Evolutionary conservation across 2,888 invertebrate species (phyloP), one percentile per base, ranked within the genome.

Genomic region (Macrosoma leucophasiata): DNA sequence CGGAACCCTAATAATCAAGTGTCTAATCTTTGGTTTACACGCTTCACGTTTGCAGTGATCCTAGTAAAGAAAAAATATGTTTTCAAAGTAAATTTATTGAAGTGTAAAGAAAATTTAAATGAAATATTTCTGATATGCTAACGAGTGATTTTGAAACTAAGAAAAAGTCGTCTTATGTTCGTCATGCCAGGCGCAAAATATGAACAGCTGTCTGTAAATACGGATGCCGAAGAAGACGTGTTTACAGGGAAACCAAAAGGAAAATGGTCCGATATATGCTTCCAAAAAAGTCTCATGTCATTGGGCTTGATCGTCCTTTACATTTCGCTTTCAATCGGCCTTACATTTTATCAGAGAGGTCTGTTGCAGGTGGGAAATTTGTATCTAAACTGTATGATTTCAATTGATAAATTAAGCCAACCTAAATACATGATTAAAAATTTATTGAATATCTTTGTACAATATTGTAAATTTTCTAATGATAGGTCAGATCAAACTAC

Each of bases 271-370:
- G 78, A 81, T 39, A 57, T 68, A 12, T 79, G 68, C 45, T 59
- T 78, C 11, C 82, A 81, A 43, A 81, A 78, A 48, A 65, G 73
- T 40, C 56, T 77, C 1, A 46, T 81, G 13, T 81, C 81, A 2
- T 49, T 84, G 30, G 72, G 77, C 17, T 52, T 96, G 25, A 92
- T 98, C 43, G 67, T 92, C 2, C 78, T 94, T 26, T 98, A 98
- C 76, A 96, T 97, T 66, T 87, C 91, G 7, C 88, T 98, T 33
- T 98, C 98, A 8, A 96, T 99, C 55, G 93, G 96, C 25, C 88
- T 99, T 31, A 98, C 97, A 6, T 99, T 98, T 76, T 99, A 98
- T 75, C 98, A 98, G 71, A 90, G 96, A 87, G 93, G 94, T 90
- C 88, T 98, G 33, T 88, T 95, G 45, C 91, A 92, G 87, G 95